Percentiles rank a stretch among this genome's conserved stretches.
These are phyloP conservation scores for Noctua janthe DNA, from an alignment of 2,888 invertebrate genomes.

Conservation along the genomic window DNA sequence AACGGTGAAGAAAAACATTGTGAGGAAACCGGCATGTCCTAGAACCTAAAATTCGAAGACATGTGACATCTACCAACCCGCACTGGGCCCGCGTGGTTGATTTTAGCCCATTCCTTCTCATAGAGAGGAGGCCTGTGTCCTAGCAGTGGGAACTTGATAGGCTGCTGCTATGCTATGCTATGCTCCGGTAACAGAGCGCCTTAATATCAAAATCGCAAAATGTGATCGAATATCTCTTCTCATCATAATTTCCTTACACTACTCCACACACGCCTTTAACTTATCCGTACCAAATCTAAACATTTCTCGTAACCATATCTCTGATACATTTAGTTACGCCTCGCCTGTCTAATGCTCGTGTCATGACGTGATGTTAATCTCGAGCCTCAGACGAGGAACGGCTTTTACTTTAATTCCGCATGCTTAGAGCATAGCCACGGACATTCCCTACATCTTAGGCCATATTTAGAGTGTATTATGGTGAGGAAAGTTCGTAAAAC, in stretches of 20 bases:
- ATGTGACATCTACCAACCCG: too few species aligned
- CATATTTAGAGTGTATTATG: conserved; percentile 29
- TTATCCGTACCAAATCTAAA: conserved; percentile 43
- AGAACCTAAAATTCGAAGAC: too few species aligned
- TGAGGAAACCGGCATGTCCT: too few species aligned
- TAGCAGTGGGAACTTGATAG: too few species aligned
- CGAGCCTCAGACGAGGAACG: conserved; percentile 28
- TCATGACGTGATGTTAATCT: conserved; percentile 70
- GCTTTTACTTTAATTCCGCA: conserved; percentile 54
- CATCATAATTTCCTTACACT: background rate
- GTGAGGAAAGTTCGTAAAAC: conserved; percentile 34
- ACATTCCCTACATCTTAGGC: conserved; percentile 29
- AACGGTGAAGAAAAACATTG: too few species aligned
- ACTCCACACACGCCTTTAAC: background rate
- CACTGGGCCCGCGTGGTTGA: too few species aligned
- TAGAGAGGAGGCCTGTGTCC: too few species aligned
- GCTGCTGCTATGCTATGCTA: too few species aligned
- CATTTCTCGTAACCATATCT: conserved; percentile 55
- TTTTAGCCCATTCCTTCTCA: too few species aligned
- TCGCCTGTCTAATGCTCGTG: conserved; percentile 60
- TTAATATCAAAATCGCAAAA: background rate
- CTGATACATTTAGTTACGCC: conserved; percentile 67
- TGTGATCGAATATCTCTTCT: background rate
- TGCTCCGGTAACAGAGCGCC: background rate
- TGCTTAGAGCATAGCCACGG: conserved; percentile 25